Evolutionary conservation across 1,140 invertebrate species (phyloP), one percentile per base, ranked within the genome.

Genomic region (Frieseomelitta varia): DNA sequence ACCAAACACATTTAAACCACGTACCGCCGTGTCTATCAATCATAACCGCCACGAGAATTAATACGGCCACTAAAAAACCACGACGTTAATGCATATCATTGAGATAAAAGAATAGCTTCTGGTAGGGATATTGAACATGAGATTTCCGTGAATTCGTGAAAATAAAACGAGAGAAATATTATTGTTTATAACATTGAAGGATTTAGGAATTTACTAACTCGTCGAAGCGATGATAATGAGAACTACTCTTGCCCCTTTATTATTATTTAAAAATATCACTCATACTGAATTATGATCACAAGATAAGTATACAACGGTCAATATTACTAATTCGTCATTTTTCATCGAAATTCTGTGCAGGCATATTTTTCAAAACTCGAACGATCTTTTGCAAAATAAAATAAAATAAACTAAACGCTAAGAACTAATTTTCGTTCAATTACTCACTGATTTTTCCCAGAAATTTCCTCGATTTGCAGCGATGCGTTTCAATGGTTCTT

Each of bases 51-150:
- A 30, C 30, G 39, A 12, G 39, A 30, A 81, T 63, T 61, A 73
- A 81, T 73, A 19, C 34, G 10, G 21, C 51, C 10, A 21, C 27
- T 55, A 34, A 55, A 79, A 47, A 79, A 68, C 30, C 15, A 19
- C 55, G 51, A 81, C 69, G 30, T 24, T 81, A 73, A 73, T 53
- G 51, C 30, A 30, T 58, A 61, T 53, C 53, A 17, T 72, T 15
- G 27, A 61, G 68, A 63, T 30, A 21, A 27, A 72, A 72, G 53
- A 51, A 51, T 47, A 17, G 10, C 12, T 63, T 51, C 39, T 24
- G 27, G 24, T 53, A 2, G 3, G 2, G 10, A 0, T 39, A 17
- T 69, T 39, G 34, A 67, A 27, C 47, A 61, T 30, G 1, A 21
- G 51, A 12, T 11, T 61, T 24, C 24, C 34, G 17, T 3, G 11